Evolutionary conservation across 2,888 invertebrate species (phyloP).

Genomic region (Caenorhabditis sp.): DNA sequence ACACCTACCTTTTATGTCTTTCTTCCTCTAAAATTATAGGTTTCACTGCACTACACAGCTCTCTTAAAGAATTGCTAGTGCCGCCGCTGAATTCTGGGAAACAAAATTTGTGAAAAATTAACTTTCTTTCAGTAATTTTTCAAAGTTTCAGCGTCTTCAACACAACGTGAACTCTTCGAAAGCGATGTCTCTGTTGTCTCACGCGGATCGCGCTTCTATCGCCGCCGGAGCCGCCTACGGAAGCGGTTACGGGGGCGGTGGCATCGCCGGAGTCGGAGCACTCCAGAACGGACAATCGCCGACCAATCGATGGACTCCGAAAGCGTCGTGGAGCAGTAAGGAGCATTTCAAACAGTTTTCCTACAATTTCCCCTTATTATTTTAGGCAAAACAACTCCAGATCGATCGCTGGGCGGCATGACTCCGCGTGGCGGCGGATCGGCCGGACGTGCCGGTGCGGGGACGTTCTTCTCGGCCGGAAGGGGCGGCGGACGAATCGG

Average conservation of each 20-base stretch:
- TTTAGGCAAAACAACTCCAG: conserved; percentile 30
- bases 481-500: conserved; percentile 38
- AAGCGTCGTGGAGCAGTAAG: conserved; percentile 25
- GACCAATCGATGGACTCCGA: conserved; percentile 37
- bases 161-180: conserved; percentile 77
- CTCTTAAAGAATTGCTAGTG: too few species aligned
- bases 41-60: background rate
- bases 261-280: background rate
- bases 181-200: conserved; percentile 68
- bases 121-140: too few species aligned
- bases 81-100: too few species aligned
- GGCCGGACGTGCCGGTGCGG: conserved; percentile 27
- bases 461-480: conserved; percentile 10
- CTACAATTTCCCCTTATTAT: too few species aligned
- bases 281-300: conserved; percentile 28
- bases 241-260: conserved; percentile 28
- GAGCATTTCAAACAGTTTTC: too few species aligned
- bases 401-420: conserved; percentile 34
- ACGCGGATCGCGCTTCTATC: conserved; percentile 60
- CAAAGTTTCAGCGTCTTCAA: conserved; percentile 67
- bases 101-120: too few species aligned
- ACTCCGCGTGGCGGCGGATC: conserved; percentile 23
- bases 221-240: conserved; percentile 48
- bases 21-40: background rate
- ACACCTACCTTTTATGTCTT: background rate